Base-by-base conservation (phyloP, 2,797 vertebrate species). In the Malacoraja senta region DNA sequence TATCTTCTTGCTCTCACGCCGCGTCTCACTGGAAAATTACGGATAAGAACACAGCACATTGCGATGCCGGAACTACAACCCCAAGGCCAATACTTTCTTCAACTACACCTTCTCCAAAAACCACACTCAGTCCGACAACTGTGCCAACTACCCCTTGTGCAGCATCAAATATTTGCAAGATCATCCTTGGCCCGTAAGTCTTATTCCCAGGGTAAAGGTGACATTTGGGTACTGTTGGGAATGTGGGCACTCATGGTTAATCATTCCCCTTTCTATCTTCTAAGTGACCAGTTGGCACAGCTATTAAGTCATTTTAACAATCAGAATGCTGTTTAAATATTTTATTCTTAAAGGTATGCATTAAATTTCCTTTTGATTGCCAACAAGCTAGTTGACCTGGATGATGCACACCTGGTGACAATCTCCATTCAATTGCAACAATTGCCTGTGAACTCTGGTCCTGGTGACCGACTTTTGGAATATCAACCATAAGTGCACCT, bases 141-240 rank as follows among this genome's bases (percentile, higher is more conserved):
- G 81, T 84, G 15, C 53, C 81, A n/a, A 61, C 53, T 24, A 94
- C 95, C 93, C 79, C 35, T 0, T 95, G 35, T 94, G 26, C 88
- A 93, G 32, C 94, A 0, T 93, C 95, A 0, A 63, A 0, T 0
- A 72, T 97, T 93, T 97, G 97, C 94, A 32, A 94, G 24, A 93
- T 97, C 68, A 96, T 97, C 79, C 86, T 94, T 92, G 96, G 95
- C 96, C 0, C 96, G 97, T 97, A 96, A 96, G 97, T 77, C 29
- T 24, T 72, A 38, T 21, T 68, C 65, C 21, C 32, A 91, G n/a
- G 35, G 21, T 71, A 19, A 91, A 71, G 32, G 35, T 21, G 32
- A 13, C 6, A n/a, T n/a, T 7, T n/a, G 12, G 26, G n/a, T 32
- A 0, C 1, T 7, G 3, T 91, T 9, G 35, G 32, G 65, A 44